These are phyloP conservation scores for Todus mexicanus DNA, from an alignment of 2,797 vertebrate genomes.

Conservation along the genomic window DNA sequence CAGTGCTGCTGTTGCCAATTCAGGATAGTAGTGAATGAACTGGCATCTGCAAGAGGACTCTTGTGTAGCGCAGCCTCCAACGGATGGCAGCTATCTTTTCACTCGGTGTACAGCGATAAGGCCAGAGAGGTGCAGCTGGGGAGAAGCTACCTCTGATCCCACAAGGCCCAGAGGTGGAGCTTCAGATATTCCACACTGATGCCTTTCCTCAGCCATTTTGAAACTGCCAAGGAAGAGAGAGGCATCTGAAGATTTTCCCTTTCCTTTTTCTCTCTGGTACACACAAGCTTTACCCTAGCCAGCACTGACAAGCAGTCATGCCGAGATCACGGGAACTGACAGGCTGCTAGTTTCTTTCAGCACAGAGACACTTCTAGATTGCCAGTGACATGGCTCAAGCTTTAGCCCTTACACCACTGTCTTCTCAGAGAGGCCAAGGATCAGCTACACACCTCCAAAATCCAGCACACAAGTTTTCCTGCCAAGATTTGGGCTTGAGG, in stretches of 20 bases:
- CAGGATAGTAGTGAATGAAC: not conserved
- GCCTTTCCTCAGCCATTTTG: not conserved
- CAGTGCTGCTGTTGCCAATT: not conserved
- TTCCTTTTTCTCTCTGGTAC: not conserved
- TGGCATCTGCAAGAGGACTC: not conserved
- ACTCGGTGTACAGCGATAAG: not conserved
- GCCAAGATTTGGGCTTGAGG: not conserved
- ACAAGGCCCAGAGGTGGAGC: not conserved
- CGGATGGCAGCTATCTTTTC: not conserved
- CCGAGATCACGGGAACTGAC: not conserved
- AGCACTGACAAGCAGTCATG: not conserved
- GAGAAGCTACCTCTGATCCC: not conserved
- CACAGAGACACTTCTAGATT: not conserved
- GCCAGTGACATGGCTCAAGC: not conserved
- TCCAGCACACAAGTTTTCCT: not conserved
- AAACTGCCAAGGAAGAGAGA: not conserved
- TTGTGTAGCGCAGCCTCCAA: fast-evolving
- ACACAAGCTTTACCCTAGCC: fast-evolving
- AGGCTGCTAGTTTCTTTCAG: not conserved
- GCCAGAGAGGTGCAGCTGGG: not conserved
- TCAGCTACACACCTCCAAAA: not conserved
- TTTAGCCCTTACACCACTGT: not conserved
- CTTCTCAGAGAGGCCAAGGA: not conserved
- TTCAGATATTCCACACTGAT: not conserved
- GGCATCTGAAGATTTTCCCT: not conserved